A percentile compares a stretch with the other conserved stretches of the same genome.
phyloP scores from a whole-genome alignment of 1,140 invertebrate genomes.

The Contarinia nasturtii region DNA sequence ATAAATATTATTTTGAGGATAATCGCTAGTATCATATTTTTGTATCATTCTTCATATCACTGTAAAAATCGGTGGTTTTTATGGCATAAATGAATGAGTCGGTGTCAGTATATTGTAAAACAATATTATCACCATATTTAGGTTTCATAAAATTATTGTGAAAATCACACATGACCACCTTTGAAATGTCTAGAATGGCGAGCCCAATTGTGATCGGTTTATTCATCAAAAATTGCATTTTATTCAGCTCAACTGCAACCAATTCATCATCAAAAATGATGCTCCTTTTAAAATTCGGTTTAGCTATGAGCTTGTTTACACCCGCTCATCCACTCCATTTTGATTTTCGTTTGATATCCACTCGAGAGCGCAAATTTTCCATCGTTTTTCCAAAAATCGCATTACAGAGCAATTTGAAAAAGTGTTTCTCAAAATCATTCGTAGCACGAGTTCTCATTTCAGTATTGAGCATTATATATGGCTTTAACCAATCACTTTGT shows the following conservation, averaged over 20 bases:
- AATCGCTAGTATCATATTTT: background rate
- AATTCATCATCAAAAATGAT: conserved; percentile 20
- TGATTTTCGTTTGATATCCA: conserved; percentile 21
- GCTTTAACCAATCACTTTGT: conserved; percentile 26
- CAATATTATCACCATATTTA: conserved; percentile 6
- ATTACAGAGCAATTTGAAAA: conserved; percentile 30
- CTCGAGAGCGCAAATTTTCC: conserved; percentile 27
- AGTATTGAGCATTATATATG: conserved; percentile 27
- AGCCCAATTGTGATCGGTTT: conserved; percentile 24
- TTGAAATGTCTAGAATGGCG: conserved; percentile 17
- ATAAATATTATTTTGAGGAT: too few relatives aligned
- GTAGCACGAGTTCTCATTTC: conserved; percentile 16
- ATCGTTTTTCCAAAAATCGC: conserved; percentile 28
- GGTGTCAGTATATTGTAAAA: conserved; percentile 15
- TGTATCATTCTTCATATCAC: background rate
- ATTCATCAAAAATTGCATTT: too few relatives aligned
- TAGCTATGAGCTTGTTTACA: conserved; percentile 15
- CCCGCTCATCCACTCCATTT: conserved; percentile 16
- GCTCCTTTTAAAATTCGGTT: conserved; percentile 21
- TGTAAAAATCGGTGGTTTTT: background rate
- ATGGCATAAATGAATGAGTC: conserved; percentile 9
- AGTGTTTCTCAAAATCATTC: conserved; percentile 29
- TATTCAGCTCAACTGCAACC: conserved; percentile 17
- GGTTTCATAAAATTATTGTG: conserved; percentile 11
- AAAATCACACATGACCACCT: conserved; percentile 11